Evolutionary conservation across 2,113 vertebrate species (phyloP).

Genomic region (Gila orcuttii): DNA sequence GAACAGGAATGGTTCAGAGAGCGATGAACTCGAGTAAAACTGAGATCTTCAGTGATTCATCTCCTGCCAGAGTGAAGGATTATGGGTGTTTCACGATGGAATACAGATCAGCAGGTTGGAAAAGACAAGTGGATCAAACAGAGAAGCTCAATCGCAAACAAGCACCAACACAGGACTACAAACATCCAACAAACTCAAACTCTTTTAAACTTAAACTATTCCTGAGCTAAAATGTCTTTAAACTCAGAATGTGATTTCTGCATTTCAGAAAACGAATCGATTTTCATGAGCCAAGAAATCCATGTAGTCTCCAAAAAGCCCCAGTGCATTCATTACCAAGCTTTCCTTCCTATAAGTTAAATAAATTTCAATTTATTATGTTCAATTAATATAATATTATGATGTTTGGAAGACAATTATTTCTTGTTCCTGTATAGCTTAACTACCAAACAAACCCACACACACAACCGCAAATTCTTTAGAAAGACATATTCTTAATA

Average conservation of each 20-base stretch:
- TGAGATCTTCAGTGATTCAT: conserved; percentile 12
- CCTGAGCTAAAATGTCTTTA: neutral
- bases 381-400: conserved; percentile 5
- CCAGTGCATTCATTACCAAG: neutral
- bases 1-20: conserved; percentile 10
- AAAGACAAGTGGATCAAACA: neutral
- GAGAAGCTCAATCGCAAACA: neutral
- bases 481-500: neutral
- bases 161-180: neutral
- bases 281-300: neutral
- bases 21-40: neutral
- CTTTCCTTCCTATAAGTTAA: neutral
- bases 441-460: neutral
- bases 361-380: neutral
- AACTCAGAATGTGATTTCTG: neutral
- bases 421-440: neutral
- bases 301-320: neutral
- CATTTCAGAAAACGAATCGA: neutral
- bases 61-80: conserved; percentile 24
- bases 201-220: neutral
- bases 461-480: neutral
- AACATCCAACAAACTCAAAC: neutral
- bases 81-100: neutral
- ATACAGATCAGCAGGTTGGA: neutral
- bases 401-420: neutral